These are phyloP conservation scores for Ardeotis arabs DNA, from an alignment of 2,113 vertebrate species.

Conservation along the genomic window DNA sequence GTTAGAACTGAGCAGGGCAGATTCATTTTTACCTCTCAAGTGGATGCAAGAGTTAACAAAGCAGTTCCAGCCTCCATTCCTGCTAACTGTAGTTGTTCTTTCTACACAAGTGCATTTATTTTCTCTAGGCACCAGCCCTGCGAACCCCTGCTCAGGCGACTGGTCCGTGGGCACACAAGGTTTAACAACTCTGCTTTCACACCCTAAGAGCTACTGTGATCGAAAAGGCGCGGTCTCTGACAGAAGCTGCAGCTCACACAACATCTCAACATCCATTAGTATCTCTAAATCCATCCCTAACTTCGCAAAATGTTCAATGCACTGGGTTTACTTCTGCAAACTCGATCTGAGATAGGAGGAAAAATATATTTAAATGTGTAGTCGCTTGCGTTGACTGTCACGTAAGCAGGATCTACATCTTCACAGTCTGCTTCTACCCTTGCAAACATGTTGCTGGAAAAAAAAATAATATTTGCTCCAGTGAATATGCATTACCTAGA, in stretches of 20 bases:
- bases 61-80: not conserved
- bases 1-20: not conserved
- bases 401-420: not conserved
- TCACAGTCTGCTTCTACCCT: not conserved
- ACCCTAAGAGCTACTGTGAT: not conserved
- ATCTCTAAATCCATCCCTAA: not conserved
- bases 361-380: not conserved
- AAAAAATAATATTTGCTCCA: not conserved
- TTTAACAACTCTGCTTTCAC: not conserved
- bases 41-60: not conserved
- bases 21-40: not conserved
- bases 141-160: not conserved
- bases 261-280: not conserved
- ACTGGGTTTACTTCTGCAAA: not conserved
- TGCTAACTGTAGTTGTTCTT: not conserved
- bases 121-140: not conserved
- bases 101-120: not conserved
- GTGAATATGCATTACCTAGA: not conserved
- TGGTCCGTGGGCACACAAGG: not conserved
- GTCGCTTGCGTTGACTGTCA: not conserved
- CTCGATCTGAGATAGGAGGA: fast-evolving
- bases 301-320: not conserved
- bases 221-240: not conserved
- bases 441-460: not conserved
- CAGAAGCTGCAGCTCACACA: not conserved